These are phyloP conservation scores for Drosophila anomelani DNA, from an alignment of 2,888 invertebrate species.

Conservation along the genomic window DNA sequence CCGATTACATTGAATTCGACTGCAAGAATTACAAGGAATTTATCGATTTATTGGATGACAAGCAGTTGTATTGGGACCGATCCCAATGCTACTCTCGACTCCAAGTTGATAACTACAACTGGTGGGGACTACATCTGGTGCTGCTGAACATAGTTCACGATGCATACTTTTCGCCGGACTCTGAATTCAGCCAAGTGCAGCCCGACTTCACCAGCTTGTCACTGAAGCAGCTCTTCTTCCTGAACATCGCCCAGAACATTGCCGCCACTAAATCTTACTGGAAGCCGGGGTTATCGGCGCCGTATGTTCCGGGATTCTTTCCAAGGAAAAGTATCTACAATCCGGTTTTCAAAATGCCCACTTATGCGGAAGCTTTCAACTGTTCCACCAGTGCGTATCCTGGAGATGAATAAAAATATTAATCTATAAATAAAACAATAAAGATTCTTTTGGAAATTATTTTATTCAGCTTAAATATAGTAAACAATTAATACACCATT, in stretches of 20 bases:
- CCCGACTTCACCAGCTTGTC: background rate
- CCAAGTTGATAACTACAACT: too few species aligned
- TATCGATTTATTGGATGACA: background rate
- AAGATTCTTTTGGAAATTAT: too few species aligned
- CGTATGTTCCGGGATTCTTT: background rate
- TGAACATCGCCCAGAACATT: background rate
- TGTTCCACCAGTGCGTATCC: background rate
- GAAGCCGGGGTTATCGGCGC: background rate
- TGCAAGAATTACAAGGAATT: background rate
- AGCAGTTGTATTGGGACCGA: background rate
- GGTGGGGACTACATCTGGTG: background rate
- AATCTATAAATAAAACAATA: too few species aligned
- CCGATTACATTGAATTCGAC: background rate
- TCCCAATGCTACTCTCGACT: background rate
- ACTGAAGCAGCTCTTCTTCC: background rate
- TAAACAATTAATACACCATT: background rate
- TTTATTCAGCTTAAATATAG: too few species aligned
- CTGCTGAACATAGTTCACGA: background rate
- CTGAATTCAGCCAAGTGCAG: background rate
- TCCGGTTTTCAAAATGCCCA: background rate
- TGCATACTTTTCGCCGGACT: constrained; percentile 2
- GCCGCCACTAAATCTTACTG: background rate
- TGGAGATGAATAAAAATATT: too few species aligned
- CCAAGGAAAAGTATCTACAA: background rate
- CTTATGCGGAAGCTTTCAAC: background rate